Evolutionary conservation across 2,113 vertebrate genomes (phyloP), one percentile per base, ranked within the genome.

Genomic region (Ranitomeya imitator): DNA sequence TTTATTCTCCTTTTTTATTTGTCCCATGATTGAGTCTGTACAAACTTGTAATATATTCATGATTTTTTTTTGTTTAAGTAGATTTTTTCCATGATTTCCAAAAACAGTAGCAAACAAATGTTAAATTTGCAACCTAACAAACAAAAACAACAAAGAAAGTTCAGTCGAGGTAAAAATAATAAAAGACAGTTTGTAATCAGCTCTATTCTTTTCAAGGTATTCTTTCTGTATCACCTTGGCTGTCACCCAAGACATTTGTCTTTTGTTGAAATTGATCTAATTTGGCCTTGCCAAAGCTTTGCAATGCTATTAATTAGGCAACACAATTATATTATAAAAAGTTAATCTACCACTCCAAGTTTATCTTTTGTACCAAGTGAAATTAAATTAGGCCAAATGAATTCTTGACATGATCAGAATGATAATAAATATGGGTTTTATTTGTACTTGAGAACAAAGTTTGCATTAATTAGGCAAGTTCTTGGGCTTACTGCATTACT

Each of bases 331-430:
- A 51, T 67, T 83, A 52, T 83, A 65, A 18, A 63, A 83, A 83
- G 59, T 83, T 83, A 51, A 83, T 83, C 61, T 83, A 67, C 37
- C 81, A 65, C 60, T 83, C 81, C 61, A 83, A 51, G 81, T 83
- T 83, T 83, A 67, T 83, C 59, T 83, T 83, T 83, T 83, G 61
- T 83, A 83, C 61, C 61, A 67, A 83, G 81, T 19, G 4, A 83
- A 83, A 83, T 83, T 63, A 83, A 83, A 83, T 83, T 83, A 83
- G 45, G 31, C 81, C 61, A 67, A 83, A 83, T 83, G 18, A 83
- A 83, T 83, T 83, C 61, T 67, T 83, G 81, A 83, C 81, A 83
- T 83, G 81, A 83, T 67, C 52, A 67, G 81, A 63, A 67, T 83
- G 51, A 52, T 83, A 65, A 83, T 67, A 83, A 83, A 83, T 83